Evolutionary conservation across 2,888 invertebrate species (phyloP), one percentile per base, ranked within the genome.

Genomic region (Drosophila fungiperda): DNA sequence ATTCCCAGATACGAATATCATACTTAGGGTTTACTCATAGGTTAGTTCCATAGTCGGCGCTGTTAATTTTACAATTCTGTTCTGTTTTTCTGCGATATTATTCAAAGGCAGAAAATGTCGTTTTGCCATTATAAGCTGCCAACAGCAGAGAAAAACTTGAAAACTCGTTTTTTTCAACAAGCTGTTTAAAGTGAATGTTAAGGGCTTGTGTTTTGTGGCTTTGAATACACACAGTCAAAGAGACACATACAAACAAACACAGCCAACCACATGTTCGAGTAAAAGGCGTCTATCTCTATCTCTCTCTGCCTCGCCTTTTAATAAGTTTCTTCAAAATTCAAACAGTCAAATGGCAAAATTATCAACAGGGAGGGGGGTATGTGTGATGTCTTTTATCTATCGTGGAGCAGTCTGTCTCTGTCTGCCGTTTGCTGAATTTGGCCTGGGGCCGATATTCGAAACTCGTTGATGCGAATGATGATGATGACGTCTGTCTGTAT

Each of bases 121-220:
- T 79, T 87, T 76, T 77, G 87, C 87, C 79, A 81, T 84, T 87
- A 79, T 84, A 79, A 82, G 71, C 57, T 53, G 58, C 58, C 45
- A 26, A 54, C 23, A 58, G 58, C 67, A 67, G 62, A 62, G 72
- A 66, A 80, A 85, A 85, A 85, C 45, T 45, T 87, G 58, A 83
- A 86, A 84, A 84, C 83, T 84, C 60, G 89, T 84, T 84, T 29
- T 50, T 53, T 61, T 55, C 58, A 52, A 83, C 83, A 83, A 80
- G 87, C 74, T 74, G 87, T 83, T 87, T 79, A 70, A 89, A 89
- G 82, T 84, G 73, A 87, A 87, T 87, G 87, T 82, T 82, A 84
- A 85, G 84, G 84, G 87, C 87, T 87, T 82, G 61, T 52, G 64
- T 63, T 52, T 59, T 74, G 78, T 63, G 73, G 67, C 57, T 78